Evolutionary conservation across 2,113 vertebrate species (phyloP).

Genomic region (Podiceps cristatus): DNA sequence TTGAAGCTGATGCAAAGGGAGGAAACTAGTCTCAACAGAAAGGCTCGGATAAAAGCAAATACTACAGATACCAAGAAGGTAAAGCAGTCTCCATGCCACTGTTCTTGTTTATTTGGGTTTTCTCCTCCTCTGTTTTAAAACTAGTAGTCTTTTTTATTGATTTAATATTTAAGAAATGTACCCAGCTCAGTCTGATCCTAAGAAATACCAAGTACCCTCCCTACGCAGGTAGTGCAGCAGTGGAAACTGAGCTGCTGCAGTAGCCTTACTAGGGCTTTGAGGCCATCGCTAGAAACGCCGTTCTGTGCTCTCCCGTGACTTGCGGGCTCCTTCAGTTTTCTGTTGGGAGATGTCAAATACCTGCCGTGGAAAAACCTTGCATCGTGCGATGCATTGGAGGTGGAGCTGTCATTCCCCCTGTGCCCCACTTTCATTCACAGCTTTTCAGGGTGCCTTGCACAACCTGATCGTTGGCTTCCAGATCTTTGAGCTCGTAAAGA

Average conservation of each 20-base stretch:
- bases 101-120: not conserved
- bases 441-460: not conserved
- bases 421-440: not conserved
- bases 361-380: not conserved
- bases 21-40: not conserved
- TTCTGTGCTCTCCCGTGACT: not conserved
- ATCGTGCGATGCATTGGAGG: not conserved
- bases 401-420: not conserved
- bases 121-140: not conserved
- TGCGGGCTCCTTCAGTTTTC: not conserved
- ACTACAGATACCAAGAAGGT: not conserved
- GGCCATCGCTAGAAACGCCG: not conserved
- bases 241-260: not conserved
- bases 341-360: not conserved
- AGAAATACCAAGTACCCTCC: not conserved
- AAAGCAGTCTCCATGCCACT: not conserved
- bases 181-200: not conserved
- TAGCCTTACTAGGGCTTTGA: not conserved
- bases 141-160: not conserved
- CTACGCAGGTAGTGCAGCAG: not conserved
- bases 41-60: not conserved
- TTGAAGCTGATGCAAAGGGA: not conserved
- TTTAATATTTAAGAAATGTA: not conserved
- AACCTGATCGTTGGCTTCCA: not conserved
- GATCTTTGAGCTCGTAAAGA: not conserved